These are phyloP conservation scores for Meriones unguiculatus DNA, from an alignment of 2,113 vertebrate species.

Conservation along the genomic window DNA sequence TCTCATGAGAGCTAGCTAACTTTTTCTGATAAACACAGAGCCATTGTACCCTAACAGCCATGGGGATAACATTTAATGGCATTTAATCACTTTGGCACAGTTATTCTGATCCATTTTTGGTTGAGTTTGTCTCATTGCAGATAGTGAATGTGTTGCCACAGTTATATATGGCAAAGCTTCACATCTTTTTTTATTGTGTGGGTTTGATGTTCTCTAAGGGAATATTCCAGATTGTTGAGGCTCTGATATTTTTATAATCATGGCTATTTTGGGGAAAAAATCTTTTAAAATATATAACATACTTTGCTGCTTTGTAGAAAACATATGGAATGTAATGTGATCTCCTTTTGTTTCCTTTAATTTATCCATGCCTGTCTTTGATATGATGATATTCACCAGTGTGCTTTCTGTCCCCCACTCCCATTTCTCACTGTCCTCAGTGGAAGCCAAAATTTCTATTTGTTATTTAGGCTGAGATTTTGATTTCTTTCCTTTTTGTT, in stretches of 20 bases:
- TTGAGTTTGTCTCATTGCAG: conserved; percentile 19
- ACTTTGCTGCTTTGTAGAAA: conserved; percentile 48
- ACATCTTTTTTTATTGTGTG: conserved; percentile 53
- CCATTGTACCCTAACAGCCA: conserved; percentile 39
- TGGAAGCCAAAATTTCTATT: neutral
- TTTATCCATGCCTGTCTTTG: neutral
- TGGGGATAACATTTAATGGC: neutral
- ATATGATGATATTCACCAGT: neutral
- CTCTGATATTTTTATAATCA: conserved; percentile 66
- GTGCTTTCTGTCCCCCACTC: neutral
- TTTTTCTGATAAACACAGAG: neutral
- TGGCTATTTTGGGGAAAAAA: conserved; percentile 57
- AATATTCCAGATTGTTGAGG: conserved; percentile 64
- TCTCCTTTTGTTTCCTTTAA: conserved; percentile 47
- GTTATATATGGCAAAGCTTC: conserved; percentile 28
- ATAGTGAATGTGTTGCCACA: conserved; percentile 36
- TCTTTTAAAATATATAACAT: conserved; percentile 46
- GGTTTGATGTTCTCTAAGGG: conserved; percentile 60
- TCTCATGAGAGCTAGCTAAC: neutral
- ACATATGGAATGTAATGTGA: neutral
- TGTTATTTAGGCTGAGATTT: neutral
- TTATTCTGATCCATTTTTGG: conserved; percentile 41
- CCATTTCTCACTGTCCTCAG: neutral
- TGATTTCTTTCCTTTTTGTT: conserved; percentile 41
- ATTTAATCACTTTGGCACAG: neutral